These are phyloP conservation scores for Brachionus asplanchnoidis DNA, from an alignment of 1,140 invertebrate genomes.

Conservation along the genomic window DNA sequence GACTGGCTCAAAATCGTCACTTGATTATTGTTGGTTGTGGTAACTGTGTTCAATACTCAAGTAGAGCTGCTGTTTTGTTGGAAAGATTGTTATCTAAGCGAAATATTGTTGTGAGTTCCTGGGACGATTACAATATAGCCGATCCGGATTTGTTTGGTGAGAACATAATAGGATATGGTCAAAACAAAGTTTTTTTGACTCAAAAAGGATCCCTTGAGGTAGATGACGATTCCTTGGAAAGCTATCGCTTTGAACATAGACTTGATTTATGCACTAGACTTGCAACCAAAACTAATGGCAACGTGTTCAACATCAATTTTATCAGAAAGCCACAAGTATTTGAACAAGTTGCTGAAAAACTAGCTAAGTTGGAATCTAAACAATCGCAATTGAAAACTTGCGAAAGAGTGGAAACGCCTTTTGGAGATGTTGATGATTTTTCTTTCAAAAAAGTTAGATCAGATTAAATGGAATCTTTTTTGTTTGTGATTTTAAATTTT, in stretches of 20 bases:
- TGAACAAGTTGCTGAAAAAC: neutral
- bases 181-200: constrained; percentile 19
- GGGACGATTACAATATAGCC: constrained; percentile 32
- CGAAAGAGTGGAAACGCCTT: constrained; percentile 23
- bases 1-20: constrained; percentile 7
- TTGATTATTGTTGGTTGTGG: constrained; percentile 37
- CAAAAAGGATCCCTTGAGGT: neutral
- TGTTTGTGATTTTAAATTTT: neutral
- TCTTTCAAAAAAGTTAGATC: neutral
- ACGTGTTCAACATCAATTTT: constrained; percentile 32
- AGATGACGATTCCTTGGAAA: neutral
- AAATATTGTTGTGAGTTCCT: constrained; percentile 31
- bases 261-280: constrained; percentile 8
- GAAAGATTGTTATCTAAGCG: neutral
- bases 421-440: constrained; percentile 40
- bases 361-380: neutral
- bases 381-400: neutral
- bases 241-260: neutral
- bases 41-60: constrained; percentile 5
- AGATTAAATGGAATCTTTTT: neutral
- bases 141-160: neutral
- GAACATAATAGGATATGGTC: neutral
- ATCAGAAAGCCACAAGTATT: neutral
- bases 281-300: constrained; percentile 2
- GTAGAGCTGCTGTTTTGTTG: neutral